Evolutionary conservation across 2,797 vertebrate genomes (phyloP).

Genomic region (Neostethus bicornis): DNA sequence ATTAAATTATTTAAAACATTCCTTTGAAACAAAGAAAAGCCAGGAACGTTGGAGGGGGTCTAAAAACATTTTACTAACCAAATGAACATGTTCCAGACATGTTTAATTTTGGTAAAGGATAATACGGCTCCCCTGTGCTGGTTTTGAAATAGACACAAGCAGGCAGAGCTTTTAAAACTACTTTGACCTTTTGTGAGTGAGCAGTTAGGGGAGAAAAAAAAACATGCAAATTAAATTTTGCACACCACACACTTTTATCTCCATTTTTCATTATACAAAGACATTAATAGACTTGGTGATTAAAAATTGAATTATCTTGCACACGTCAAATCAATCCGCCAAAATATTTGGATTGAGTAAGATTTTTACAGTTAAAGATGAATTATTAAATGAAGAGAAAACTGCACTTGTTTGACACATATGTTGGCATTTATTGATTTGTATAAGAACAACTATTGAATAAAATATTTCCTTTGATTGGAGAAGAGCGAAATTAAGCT

Average conservation of each 20-base stretch:
- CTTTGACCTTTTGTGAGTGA: slow-evolving; percentile 55
- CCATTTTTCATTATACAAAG: slow-evolving; percentile 43
- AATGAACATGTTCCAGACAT: slow-evolving; percentile 18
- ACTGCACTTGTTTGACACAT: slow-evolving; percentile 8
- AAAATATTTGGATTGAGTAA: slow-evolving; percentile 20
- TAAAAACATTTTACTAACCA: slow-evolving; percentile 16
- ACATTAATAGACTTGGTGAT: slow-evolving; percentile 59
- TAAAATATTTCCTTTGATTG: slow-evolving; percentile 24
- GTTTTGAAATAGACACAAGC: slow-evolving; percentile 37
- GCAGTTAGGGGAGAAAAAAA: slow-evolving; percentile 39
- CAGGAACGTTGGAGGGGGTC: background rate
- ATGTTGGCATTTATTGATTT: slow-evolving; percentile 35
- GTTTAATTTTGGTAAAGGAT: slow-evolving; percentile 33
- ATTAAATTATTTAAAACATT: slow-evolving; percentile 14
- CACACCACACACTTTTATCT: slow-evolving; percentile 47
- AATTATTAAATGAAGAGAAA: slow-evolving; percentile 9
- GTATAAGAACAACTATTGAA: slow-evolving; percentile 28
- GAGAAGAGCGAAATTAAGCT: slow-evolving; percentile 8
- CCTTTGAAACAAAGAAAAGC: slow-evolving; percentile 1
- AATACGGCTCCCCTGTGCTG: slow-evolving; percentile 8
- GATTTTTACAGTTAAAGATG: slow-evolving; percentile 5
- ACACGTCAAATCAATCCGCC: slow-evolving; percentile 15
- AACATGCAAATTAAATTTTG: slow-evolving; percentile 59
- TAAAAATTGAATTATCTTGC: slow-evolving; percentile 47
- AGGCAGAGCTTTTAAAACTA: slow-evolving; percentile 48